These are phyloP conservation scores for Cisticola juncidis DNA, from an alignment of 2,113 vertebrate species.

Conservation along the genomic window DNA sequence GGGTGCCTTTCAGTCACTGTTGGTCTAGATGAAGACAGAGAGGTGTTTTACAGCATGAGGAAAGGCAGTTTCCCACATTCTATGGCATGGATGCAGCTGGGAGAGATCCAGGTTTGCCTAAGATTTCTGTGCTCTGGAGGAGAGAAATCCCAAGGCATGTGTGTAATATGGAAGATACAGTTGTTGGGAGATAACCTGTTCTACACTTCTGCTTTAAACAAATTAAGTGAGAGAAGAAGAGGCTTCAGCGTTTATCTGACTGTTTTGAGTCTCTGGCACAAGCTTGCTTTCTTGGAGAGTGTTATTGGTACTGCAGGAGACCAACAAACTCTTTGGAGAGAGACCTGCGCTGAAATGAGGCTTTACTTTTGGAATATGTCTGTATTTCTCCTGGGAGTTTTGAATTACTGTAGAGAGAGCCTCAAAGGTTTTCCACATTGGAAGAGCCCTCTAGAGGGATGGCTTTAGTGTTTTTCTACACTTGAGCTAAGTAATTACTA, in stretches of 20 bases:
- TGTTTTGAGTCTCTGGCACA: neutral
- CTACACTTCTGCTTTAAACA: neutral
- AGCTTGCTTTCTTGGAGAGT: neutral
- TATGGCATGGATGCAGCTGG: neutral
- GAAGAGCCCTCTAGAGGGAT: neutral
- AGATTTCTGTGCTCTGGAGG: neutral
- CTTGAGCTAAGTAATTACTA: slow-evolving; percentile 16
- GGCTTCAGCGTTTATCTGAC: neutral
- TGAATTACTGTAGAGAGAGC: neutral
- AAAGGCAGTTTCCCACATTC: neutral
- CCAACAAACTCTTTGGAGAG: neutral
- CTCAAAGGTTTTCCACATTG: neutral
- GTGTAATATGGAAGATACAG: neutral
- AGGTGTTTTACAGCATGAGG: neutral
- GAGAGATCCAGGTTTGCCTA: neutral
- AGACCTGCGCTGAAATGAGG: neutral
- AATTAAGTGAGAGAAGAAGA: neutral
- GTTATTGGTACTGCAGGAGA: neutral
- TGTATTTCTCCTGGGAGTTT: slow-evolving; percentile 5
- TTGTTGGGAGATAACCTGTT: neutral
- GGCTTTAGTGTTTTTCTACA: neutral
- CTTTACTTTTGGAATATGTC: slow-evolving; percentile 8
- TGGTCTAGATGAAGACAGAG: neutral
- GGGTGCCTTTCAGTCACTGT: neutral
- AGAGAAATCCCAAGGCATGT: neutral